Percentiles rank a stretch among this genome's conserved stretches.
Conservation (phyloP, 2,113 vertebrate genomes). For the Sorex fumeus region DNA sequence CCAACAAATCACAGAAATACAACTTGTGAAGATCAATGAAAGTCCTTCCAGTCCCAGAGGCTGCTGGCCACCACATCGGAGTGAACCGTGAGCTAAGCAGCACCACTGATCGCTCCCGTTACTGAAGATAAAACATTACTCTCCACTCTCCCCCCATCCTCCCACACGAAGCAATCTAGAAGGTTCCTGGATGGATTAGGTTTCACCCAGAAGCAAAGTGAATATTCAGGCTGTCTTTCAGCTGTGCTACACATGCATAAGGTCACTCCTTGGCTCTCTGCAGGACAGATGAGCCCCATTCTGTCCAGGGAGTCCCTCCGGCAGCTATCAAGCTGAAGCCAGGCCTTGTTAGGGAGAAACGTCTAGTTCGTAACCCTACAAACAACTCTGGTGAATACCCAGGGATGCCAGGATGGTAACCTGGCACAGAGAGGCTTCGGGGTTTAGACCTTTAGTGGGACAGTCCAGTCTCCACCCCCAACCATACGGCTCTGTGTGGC, state of each 20-base stretch:
- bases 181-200: neutral
- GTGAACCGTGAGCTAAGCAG: conserved; percentile 37
- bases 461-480: neutral
- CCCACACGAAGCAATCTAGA: neutral
- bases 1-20: conserved; percentile 46
- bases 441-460: neutral
- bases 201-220: conserved; percentile 55
- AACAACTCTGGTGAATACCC: conserved; percentile 20
- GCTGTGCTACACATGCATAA: conserved; percentile 51
- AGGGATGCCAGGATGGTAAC: conserved; percentile 20
- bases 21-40: conserved; percentile 61
- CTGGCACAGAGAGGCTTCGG: neutral
- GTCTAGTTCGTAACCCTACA: neutral
- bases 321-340: conserved; percentile 1
- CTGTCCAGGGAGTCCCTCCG: neutral
- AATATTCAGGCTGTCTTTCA: conserved; percentile 32
- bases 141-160: neutral
- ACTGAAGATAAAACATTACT: neutral
- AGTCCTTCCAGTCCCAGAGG: neutral
- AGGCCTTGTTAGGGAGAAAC: neutral
- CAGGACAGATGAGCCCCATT: neutral
- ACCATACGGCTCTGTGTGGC: too few species aligned
- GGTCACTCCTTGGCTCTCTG: conserved; percentile 55
- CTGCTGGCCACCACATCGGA: neutral
- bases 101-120: neutral